A percentile compares a stretch with the other conserved stretches of the same genome.
Conservation (phyloP, 2,888 invertebrate genomes). For the Laothoe populi region DNA sequence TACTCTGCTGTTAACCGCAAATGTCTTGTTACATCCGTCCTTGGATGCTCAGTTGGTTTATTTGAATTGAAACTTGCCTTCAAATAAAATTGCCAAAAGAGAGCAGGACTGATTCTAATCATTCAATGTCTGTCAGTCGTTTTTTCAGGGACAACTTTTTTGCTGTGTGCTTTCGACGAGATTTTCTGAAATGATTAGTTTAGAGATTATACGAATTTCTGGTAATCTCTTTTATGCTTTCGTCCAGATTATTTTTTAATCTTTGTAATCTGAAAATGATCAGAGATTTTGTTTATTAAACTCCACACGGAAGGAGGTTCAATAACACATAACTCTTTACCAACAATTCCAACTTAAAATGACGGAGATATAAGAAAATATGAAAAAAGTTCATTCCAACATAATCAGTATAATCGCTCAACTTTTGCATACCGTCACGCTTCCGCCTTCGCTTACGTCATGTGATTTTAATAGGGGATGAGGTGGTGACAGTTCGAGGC, state of each 20-base stretch:
- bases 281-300: no score
- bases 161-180: constrained; percentile 49
- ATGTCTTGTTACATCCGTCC: background rate
- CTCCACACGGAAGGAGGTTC: no score
- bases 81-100: background rate
- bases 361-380: constrained; percentile 4
- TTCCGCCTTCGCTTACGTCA: constrained; percentile 36
- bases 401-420: constrained; percentile 12
- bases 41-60: background rate
- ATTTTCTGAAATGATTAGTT: constrained; percentile 1
- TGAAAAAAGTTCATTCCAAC: constrained; percentile 17
- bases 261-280: no score
- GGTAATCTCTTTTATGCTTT: background rate
- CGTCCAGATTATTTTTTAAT: no score
- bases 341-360: background rate
- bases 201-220: background rate
- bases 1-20: background rate
- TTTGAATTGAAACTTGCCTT: background rate
- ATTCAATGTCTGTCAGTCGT: constrained; percentile 22
- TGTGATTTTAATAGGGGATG: constrained; percentile 69
- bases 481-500: constrained; percentile 40
- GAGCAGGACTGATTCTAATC: constrained; percentile 5
- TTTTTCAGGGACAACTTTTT: constrained; percentile 55
- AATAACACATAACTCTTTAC: background rate
- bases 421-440: background rate